Evolutionary conservation across 2,888 invertebrate species (phyloP), one percentile per base, ranked within the genome.

Genomic region (Ischnus inquisitorius): DNA sequence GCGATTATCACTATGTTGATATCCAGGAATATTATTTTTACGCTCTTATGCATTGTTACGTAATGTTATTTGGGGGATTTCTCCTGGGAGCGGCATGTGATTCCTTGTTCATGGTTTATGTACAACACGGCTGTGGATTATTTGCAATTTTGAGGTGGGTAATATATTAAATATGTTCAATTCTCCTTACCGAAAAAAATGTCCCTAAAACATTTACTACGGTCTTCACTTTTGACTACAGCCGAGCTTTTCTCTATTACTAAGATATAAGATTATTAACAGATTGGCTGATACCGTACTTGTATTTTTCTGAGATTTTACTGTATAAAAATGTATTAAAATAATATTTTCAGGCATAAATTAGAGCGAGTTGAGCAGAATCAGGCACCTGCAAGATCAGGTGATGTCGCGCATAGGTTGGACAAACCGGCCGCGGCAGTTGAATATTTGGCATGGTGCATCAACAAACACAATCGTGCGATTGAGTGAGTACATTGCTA

Each of bases 1-100:
- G 79, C 10, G 54, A 75, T 48, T 79, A 83, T 41, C 12, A 16
- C 22, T 46, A 28, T 10, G 3, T 83, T 6, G 83, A 83, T 14
- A 28, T 69, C 22, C 79, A 83, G n/a, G 69, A 75, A 64, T 79
- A 79, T 54, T 82, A 82, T 64, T 74, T 74, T 68, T 64, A 68
- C 41, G 19, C 78, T 1, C 62, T 78, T 22, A 25, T 14, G 6
- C 78, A 43, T 10, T 62, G 43, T 12, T 82, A 74, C 46, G 14
- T 74, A 0, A 62, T 62, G 25, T 12, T 46, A 22, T 54, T 71
- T 0, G 39, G 57, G 34, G 51, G 16, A 43, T 16, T 74, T 0
- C 4, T 74, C n/a, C n/a, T 46, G 12, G 51, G 51, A 6, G 22
- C 3, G 6, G 41, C 4, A 2, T 10, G 41, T 64, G 46, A 48